A percentile compares a stretch with the other conserved stretches of the same genome.
Conservation (phyloP, 2,888 invertebrate genomes). For the Syritta pipiens region DNA sequence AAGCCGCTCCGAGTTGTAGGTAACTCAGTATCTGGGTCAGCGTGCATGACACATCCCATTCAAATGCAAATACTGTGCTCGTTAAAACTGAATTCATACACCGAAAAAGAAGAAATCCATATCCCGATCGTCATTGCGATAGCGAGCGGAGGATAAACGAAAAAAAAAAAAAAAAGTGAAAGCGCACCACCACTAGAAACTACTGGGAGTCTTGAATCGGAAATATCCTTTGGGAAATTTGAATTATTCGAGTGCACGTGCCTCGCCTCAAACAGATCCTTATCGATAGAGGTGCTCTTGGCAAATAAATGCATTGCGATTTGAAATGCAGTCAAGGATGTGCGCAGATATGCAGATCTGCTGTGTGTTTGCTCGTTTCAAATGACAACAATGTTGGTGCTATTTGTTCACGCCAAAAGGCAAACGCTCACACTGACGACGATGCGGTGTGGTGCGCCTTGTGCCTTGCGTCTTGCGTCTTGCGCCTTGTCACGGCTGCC, state of each 20-base stretch:
- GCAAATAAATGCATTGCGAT: conserved; percentile 62
- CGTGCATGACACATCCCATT: conserved; percentile 55
- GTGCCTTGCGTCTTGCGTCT: neutral
- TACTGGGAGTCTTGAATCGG: conserved; percentile 51
- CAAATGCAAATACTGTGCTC: conserved; percentile 64
- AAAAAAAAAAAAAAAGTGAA: conserved; percentile 40
- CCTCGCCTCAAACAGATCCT: conserved; percentile 60
- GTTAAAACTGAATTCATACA: conserved; percentile 62
- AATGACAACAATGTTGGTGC: conserved; percentile 38
- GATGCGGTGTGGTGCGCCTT: neutral
- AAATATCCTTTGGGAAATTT: conserved; percentile 67
- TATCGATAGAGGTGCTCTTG: conserved; percentile 50
- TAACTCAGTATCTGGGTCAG: conserved; percentile 61
- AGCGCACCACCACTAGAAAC: conserved; percentile 19
- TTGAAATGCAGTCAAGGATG: conserved; percentile 65
- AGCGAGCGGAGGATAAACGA: conserved; percentile 3
- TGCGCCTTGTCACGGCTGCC: no score
- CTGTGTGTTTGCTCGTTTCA: conserved; percentile 18
- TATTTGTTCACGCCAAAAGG: conserved; percentile 55
- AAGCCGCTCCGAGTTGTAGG: conserved; percentile 41
- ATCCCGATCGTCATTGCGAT: conserved; percentile 56
- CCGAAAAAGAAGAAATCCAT: conserved; percentile 19
- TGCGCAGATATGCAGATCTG: conserved; percentile 48
- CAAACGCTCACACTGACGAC: conserved; percentile 17
- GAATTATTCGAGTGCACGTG: conserved; percentile 60